These are phyloP conservation scores for Megaleporinus macrocephalus DNA, from an alignment of 2,113 vertebrate genomes.

Conservation along the genomic window DNA sequence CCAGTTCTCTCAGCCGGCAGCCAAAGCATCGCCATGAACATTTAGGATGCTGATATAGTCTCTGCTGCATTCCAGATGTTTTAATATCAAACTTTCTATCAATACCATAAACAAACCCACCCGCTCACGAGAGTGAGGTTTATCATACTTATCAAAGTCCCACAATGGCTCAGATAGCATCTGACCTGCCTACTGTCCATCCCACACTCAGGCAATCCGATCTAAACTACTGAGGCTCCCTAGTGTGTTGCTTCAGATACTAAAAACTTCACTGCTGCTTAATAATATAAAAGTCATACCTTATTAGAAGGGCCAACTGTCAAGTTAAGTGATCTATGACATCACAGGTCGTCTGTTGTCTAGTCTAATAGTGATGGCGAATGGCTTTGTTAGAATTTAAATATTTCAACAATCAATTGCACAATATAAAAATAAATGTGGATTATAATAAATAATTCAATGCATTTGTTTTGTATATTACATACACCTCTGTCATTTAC, in stretches of 20 bases:
- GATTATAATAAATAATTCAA: constrained; percentile 75
- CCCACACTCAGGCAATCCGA: neutral
- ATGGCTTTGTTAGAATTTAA: constrained; percentile 46
- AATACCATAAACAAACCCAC: too few species aligned
- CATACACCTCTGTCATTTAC: constrained; percentile 71
- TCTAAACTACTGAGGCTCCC: neutral
- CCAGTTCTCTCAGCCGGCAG: too few species aligned
- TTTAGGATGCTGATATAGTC: too few species aligned
- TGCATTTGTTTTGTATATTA: constrained; percentile 70
- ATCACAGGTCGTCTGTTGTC: neutral
- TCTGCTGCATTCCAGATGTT: neutral
- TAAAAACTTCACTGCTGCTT: neutral
- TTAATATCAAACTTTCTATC: too few species aligned
- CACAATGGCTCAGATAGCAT: neutral
- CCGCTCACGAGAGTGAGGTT: too few species aligned
- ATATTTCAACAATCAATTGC: constrained; percentile 45
- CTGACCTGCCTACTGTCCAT: neutral
- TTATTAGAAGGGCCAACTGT: neutral
- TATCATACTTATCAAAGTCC: neutral
- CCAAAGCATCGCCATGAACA: neutral
- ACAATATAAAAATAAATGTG: constrained; percentile 71
- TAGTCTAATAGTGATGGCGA: neutral
- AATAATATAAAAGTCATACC: neutral
- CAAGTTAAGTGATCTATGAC: neutral
- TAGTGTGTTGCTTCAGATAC: neutral